Conservation (phyloP, 2,888 invertebrate genomes). For the Malthinus flaveolus region DNA sequence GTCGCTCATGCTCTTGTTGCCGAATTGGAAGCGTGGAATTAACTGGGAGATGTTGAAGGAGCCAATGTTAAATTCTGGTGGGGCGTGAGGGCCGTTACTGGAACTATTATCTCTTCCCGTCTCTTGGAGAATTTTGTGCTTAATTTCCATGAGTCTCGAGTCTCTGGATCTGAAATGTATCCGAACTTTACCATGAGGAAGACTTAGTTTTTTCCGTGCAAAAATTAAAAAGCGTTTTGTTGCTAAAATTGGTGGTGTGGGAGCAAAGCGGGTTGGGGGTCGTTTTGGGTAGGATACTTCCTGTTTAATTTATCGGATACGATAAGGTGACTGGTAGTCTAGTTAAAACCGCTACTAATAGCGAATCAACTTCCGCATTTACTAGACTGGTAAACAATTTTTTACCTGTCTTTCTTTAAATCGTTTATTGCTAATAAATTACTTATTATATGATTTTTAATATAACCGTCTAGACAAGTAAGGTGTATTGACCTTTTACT, state of each 20-base stretch:
- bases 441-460: slow-evolving; percentile 32
- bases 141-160: slow-evolving; percentile 23
- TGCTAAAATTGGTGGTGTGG: too few species aligned
- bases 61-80: too few species aligned
- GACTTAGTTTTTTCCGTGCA: too few species aligned
- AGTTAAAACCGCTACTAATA: slow-evolving; percentile 18
- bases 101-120: slow-evolving; percentile 23
- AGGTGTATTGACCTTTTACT: slow-evolving; percentile 30
- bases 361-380: slow-evolving; percentile 25
- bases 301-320: too few species aligned
- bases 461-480: slow-evolving; percentile 30
- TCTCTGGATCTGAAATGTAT: slow-evolving; percentile 19
- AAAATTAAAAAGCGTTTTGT: too few species aligned
- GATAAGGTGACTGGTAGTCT: slow-evolving; percentile 23
- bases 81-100: too few species aligned
- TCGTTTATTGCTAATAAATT: slow-evolving; percentile 35
- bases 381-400: slow-evolving; percentile 30
- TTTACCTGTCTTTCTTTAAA: slow-evolving; percentile 28
- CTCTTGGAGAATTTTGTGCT: slow-evolving; percentile 24
- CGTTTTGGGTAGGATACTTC: neutral
- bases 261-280: too few species aligned
- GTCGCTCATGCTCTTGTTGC: slow-evolving; percentile 9
- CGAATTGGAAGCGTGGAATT: neutral
- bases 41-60: slow-evolving; percentile 11
- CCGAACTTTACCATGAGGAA: too few species aligned